Conservation (phyloP, 2,113 vertebrate species). For the Siniperca chuatsi region DNA sequence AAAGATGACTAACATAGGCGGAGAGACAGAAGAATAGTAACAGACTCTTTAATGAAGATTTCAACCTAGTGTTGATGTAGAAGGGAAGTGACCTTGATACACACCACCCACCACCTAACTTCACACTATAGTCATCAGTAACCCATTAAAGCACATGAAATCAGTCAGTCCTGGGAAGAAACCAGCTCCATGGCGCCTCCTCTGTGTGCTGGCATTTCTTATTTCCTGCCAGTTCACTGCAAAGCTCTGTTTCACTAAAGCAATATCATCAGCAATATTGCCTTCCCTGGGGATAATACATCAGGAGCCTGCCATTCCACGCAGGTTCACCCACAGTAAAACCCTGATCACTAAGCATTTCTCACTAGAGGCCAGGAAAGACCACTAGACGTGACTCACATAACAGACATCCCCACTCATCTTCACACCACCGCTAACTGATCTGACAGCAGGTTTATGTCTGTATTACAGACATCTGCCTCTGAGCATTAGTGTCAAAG, state of each 20-base stretch:
- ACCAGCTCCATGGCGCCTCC: neutral
- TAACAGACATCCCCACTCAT: slow-evolving; percentile 21
- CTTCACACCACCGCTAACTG: neutral
- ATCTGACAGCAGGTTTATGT: slow-evolving; percentile 57
- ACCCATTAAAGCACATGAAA: slow-evolving; percentile 30
- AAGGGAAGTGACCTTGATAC: slow-evolving; percentile 28
- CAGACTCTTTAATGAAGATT: slow-evolving; percentile 43
- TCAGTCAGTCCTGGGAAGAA: slow-evolving; percentile 16
- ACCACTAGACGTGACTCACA: slow-evolving; percentile 46
- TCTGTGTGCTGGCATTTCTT: slow-evolving; percentile 2
- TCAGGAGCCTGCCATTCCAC: slow-evolving; percentile 2
- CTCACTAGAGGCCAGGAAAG: slow-evolving; percentile 47
- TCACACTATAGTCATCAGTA: neutral
- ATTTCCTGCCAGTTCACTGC: neutral
- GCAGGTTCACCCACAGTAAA: slow-evolving; percentile 30
- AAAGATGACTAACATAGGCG: neutral
- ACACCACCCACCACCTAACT: neutral
- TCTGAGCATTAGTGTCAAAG: slow-evolving; percentile 51
- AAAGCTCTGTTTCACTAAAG: slow-evolving; percentile 6
- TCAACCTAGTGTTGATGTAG: slow-evolving; percentile 45
- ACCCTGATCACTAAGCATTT: slow-evolving; percentile 40
- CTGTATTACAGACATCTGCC: slow-evolving; percentile 59
- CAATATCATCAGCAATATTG: too few species aligned
- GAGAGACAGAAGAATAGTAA: slow-evolving; percentile 5
- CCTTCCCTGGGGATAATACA: slow-evolving; percentile 13